Conservation (phyloP, 2,888 invertebrate species). For the Ornithoptera priamus region DNA sequence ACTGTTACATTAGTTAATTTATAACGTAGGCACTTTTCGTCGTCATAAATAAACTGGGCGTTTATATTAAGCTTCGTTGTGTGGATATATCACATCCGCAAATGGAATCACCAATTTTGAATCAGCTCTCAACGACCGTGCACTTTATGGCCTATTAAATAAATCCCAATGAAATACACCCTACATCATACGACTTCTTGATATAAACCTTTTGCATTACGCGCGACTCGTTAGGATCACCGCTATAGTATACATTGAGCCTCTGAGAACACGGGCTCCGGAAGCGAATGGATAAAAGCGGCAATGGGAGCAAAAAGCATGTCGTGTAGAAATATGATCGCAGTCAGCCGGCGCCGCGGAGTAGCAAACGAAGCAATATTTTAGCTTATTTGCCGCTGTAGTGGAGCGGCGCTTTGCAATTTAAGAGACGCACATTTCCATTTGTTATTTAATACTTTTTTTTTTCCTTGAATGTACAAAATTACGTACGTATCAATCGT, state of each 20-base stretch:
- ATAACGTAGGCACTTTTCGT: neutral
- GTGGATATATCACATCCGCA: constrained; percentile 13
- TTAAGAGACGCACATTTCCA: constrained; percentile 31
- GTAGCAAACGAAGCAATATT: constrained; percentile 36
- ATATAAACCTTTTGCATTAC: constrained; percentile 19
- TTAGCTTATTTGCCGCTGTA: constrained; percentile 43
- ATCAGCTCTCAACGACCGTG: constrained; percentile 20
- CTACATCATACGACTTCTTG: constrained; percentile 23
- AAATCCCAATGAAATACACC: constrained; percentile 29
- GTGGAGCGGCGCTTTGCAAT: constrained; percentile 33
- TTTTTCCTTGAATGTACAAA: constrained; percentile 3
- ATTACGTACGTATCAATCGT: constrained; percentile 1
- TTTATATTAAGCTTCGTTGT: constrained; percentile 14
- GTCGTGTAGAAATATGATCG: constrained; percentile 49
- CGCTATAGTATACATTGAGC: constrained; percentile 20
- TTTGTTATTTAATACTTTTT: constrained; percentile 23
- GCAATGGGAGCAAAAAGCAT: constrained; percentile 47
- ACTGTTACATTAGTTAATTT: neutral
- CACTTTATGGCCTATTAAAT: constrained; percentile 33
- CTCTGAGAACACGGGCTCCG: constrained; percentile 31
- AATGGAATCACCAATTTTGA: constrained; percentile 24
- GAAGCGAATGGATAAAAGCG: constrained; percentile 36
- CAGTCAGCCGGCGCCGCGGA: constrained; percentile 30
- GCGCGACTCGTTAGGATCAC: constrained; percentile 13
- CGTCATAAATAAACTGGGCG: constrained; percentile 9